Percentiles rank a stretch among this genome's conserved stretches.
Conservation (phyloP, 2,888 invertebrate species). For the Caenorhabditis uteleia region DNA sequence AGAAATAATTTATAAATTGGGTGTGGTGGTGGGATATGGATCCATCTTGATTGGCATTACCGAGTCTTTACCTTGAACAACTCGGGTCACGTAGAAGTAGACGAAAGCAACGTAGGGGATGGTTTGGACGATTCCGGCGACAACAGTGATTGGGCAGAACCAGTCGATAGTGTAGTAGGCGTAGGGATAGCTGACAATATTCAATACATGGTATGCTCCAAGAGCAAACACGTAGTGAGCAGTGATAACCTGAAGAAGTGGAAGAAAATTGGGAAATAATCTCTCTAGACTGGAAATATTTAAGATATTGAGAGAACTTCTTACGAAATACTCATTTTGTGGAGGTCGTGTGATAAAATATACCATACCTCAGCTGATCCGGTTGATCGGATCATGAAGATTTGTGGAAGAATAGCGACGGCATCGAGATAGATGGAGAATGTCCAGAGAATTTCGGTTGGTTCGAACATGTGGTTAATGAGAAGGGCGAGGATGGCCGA, state of each 20-base stretch:
- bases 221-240: slow-evolving; percentile 76
- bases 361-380: slow-evolving; percentile 89
- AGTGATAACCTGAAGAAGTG: slow-evolving; percentile 80
- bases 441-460: slow-evolving; percentile 77
- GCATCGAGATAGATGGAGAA: slow-evolving; percentile 89
- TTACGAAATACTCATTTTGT: not conserved
- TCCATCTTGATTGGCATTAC: slow-evolving; percentile 48
- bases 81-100: slow-evolving; percentile 99
- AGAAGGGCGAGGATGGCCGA: slow-evolving; percentile 84
- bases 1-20: not conserved
- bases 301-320: no score
- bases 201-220: slow-evolving; percentile 73
- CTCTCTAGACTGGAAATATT: no score
- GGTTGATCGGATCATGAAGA: slow-evolving; percentile 93
- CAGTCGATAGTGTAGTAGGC: slow-evolving; percentile 84
- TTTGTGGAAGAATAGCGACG: slow-evolving; percentile 95
- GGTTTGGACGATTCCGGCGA: slow-evolving; percentile 90
- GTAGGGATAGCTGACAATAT: slow-evolving; percentile 73
- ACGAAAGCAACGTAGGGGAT: slow-evolving; percentile 94
- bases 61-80: slow-evolving; percentile 69
- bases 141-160: slow-evolving; percentile 94
- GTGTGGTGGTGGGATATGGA: no score
- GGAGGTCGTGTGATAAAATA: no score
- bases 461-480: slow-evolving; percentile 91
- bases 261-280: not conserved